Evolutionary conservation across 1,140 invertebrate species (phyloP).

Genomic region (Trigoniulus corallinus): DNA sequence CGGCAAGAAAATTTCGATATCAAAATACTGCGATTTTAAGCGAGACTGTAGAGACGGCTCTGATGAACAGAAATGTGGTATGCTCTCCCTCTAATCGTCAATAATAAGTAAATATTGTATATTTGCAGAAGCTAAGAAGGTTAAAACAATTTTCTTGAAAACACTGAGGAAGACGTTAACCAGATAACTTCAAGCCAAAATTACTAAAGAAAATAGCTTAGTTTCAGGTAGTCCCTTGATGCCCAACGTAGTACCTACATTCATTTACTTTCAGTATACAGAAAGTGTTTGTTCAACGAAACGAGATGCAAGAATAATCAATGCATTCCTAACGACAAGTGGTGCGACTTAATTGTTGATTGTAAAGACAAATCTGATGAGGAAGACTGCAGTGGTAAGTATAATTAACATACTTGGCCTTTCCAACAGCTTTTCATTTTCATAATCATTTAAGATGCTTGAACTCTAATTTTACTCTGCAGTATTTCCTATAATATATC

Average conservation of each 20-base stretch:
- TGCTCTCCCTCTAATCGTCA: too few species aligned
- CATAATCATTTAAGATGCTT: background rate
- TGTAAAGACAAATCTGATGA: conserved; percentile 10
- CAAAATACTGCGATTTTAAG: conserved; percentile 8
- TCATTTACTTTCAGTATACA: background rate
- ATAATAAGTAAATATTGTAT: too few species aligned
- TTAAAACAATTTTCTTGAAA: too few species aligned
- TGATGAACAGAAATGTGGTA: conserved; percentile 3
- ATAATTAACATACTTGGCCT: background rate
- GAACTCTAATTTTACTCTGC: background rate
- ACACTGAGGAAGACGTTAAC: too few species aligned
- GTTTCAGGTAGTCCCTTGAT: too few species aligned
- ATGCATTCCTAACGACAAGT: conserved; percentile 1
- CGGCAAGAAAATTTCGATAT: conserved; percentile 3
- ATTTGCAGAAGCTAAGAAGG: too few species aligned
- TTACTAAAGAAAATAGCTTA: too few species aligned
- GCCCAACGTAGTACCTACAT: too few species aligned
- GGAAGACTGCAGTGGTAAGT: conserved; percentile 4
- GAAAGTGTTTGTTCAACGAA: background rate
- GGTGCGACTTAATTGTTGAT: conserved; percentile 7
- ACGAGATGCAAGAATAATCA: conserved; percentile 7
- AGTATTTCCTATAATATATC: background rate
- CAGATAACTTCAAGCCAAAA: too few species aligned
- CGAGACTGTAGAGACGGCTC: conserved; percentile 5
- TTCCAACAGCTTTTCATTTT: background rate